Evolutionary conservation across 2,797 vertebrate species (phyloP), one percentile per base, ranked within the genome.

Genomic region (Chloroceryle amazona): DNA sequence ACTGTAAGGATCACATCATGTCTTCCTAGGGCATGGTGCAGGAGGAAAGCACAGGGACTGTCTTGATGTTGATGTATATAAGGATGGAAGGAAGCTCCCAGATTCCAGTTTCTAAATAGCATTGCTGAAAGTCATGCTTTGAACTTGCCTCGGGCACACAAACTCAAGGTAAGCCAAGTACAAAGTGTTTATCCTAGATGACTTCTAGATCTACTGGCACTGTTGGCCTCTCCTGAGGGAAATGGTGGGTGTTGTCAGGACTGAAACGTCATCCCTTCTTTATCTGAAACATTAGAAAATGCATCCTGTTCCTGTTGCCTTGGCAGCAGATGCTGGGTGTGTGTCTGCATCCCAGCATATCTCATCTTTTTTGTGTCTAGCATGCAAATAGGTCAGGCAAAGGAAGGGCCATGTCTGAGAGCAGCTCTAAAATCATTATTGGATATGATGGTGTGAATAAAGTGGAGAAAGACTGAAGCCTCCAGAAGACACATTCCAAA

Each of bases 221-320:
- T 1, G 9, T 7, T 91, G 39, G 31, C 22, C 35, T 79, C 66
- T 86, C 82, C 82, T 81, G 57, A 58, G 72, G 73, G 92, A 95
- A 94, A 63, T 0, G 1, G 42, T 86, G 70, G 82, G 58, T 91
- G 91, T 72, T 94, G 89, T 65, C 75, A 93, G 81, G 22, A 55
- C 51, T 1, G 6, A 93, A 86, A 86, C 2, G 0, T 75, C 58
- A 89, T 55, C 39, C 25, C 54, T 88, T 81, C 54, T 93, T 93
- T 94, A 87, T 80, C 78, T 85, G 84, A 89, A 81, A 47, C 41
- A 51, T 65, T 85, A 85, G 92, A 90, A 86, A 91, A 86, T 26
- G 55, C 70, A 75, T 92, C 87, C 72, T 83, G 49, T 88, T 87
- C 84, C 68, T 86, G 75, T 94, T 96, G 94, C 94, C 81, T 91